phyloP scores from a whole-genome alignment of 2,888 invertebrate genomes.

The Helleia helle region DNA sequence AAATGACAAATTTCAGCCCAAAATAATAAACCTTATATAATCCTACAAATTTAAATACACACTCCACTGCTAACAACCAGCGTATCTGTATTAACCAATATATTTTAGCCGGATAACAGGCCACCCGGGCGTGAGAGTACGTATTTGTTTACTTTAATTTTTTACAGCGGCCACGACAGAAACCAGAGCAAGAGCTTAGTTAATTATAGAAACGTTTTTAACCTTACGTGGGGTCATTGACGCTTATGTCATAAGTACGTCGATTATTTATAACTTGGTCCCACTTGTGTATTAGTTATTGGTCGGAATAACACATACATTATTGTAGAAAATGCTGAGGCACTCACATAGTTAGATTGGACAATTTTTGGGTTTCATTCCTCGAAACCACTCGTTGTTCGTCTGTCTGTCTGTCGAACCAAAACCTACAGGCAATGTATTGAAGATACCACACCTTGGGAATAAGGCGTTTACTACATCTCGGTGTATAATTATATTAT shows the following conservation, averaged over 20 bases:
- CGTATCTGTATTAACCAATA: constrained; percentile 23
- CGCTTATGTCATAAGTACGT: constrained; percentile 25
- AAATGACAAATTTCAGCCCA: constrained; percentile 43
- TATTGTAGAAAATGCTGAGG: no score
- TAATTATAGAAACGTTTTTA: constrained; percentile 63
- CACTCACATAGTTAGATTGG: no score
- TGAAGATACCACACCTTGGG: no score
- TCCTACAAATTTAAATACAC: constrained; percentile 26
- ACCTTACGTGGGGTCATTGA: constrained; percentile 65
- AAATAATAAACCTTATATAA: constrained; percentile 25
- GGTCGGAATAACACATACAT: no score
- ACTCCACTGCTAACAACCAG: constrained; percentile 13
- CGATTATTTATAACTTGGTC: no score
- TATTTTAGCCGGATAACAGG: constrained; percentile 36
- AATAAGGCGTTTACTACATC: no score
- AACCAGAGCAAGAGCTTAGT: constrained; percentile 60
- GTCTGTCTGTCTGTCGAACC: no score
- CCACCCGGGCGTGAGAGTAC: constrained; percentile 64
- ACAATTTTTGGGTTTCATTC: no score
- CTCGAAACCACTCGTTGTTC: no score
- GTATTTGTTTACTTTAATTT: constrained; percentile 66
- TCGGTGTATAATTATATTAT: no score
- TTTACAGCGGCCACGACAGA: constrained; percentile 70
- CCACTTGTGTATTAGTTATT: no score
- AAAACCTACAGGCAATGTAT: no score